Conservation (phyloP, 2,888 invertebrate species). For the Cryptocheilus praepositus region DNA sequence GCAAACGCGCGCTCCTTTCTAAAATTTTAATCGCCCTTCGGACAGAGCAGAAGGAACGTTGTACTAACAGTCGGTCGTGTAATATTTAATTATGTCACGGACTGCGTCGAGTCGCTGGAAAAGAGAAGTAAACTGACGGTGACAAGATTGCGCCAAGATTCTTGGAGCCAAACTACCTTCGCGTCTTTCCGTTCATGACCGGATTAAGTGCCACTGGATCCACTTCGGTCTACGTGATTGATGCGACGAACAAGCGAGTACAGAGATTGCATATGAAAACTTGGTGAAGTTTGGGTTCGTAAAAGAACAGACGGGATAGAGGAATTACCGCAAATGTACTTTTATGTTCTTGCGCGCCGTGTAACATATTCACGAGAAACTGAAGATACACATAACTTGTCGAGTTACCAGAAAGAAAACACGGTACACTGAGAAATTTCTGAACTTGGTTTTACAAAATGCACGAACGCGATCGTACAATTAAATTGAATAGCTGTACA, state of each 20-base stretch:
- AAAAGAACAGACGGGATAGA: too few species aligned
- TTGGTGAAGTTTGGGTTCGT: too few species aligned
- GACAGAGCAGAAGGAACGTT: conserved; percentile 23
- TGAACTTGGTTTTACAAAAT: too few species aligned
- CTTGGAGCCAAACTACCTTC: conserved; percentile 25
- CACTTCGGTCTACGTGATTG: too few species aligned
- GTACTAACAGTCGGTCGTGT: conserved; percentile 44
- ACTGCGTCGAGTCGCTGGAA: conserved; percentile 13
- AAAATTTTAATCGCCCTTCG: conserved; percentile 44
- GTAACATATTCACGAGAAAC: neutral
- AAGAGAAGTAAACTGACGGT: conserved; percentile 25
- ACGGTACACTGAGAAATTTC: too few species aligned
- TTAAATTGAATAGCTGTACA: too few species aligned
- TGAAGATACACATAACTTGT: neutral
- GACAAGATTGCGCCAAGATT: conserved; percentile 40
- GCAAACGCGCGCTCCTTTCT: conserved; percentile 19
- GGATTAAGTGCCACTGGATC: neutral
- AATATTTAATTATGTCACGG: conserved; percentile 52
- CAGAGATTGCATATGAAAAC: too few species aligned
- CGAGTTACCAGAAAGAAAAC: too few species aligned
- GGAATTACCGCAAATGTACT: neutral
- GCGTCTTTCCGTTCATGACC: conserved; percentile 7
- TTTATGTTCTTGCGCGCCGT: neutral
- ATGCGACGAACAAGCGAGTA: too few species aligned
- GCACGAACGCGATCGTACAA: too few species aligned